phyloP scores from a whole-genome alignment of 2,113 vertebrate genomes.

The Rhynchomys soricoides region DNA sequence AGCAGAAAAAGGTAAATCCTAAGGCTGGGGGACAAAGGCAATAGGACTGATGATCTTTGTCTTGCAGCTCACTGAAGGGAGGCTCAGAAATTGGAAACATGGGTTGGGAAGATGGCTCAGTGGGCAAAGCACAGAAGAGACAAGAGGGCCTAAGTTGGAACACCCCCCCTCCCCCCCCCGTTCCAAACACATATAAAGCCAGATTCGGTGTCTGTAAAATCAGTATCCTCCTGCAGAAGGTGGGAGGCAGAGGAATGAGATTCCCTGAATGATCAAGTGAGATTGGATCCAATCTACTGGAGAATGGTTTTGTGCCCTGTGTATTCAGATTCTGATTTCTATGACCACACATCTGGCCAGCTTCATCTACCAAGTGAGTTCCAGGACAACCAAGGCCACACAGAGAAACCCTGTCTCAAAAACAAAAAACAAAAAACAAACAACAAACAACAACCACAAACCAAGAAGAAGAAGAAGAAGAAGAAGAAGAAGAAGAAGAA shows the following conservation, averaged over 20 bases:
- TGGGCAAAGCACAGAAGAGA: no score
- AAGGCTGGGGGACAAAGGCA: background rate
- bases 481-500: no score
- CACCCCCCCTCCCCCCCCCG: background rate
- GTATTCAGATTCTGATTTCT: no score
- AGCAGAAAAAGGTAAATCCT: slow-evolving; percentile 15
- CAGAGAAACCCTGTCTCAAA: background rate
- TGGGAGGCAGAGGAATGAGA: background rate
- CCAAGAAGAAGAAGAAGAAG: no score
- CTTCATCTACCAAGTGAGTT: background rate
- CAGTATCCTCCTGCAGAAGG: background rate
- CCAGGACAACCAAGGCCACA: background rate
- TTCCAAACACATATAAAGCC: no score
- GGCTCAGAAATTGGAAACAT: background rate
- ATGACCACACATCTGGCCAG: background rate
- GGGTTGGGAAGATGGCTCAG: background rate
- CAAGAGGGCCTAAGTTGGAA: background rate
- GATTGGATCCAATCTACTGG: no score
- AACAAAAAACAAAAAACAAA: background rate
- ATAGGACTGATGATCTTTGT: background rate
- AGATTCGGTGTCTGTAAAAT: background rate
- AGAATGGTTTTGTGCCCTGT: no score
- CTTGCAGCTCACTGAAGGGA: background rate
- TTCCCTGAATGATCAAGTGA: background rate
- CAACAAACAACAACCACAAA: no score